Percentiles rank a stretch among this genome's conserved stretches.
phyloP scores from a whole-genome alignment of 2,888 invertebrate genomes.

The Asteroscopus sphinx region DNA sequence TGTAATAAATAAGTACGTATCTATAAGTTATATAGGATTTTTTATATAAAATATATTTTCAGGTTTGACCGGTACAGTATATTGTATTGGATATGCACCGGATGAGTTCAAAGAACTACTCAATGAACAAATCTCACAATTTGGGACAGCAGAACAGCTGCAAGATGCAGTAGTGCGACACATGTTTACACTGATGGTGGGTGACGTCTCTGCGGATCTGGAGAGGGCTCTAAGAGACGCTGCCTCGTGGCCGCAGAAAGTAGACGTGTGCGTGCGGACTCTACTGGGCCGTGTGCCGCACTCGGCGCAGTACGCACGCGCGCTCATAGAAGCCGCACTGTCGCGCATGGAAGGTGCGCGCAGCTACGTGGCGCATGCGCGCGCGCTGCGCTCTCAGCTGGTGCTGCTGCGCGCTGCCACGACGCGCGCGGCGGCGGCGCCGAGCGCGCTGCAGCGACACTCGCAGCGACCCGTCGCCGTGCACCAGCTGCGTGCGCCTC shows the following conservation, averaged over 20 bases:
- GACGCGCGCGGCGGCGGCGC: neutral
- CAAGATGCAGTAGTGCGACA: constrained; percentile 32
- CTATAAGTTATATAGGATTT: neutral
- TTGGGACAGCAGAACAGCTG: constrained; percentile 21
- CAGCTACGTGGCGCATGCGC: constrained; percentile 39
- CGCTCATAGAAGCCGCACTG: constrained; percentile 65
- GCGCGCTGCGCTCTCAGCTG: no score
- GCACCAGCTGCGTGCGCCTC: constrained; percentile 59
- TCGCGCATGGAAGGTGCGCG: constrained; percentile 58
- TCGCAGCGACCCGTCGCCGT: no score
- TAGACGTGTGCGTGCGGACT: constrained; percentile 51
- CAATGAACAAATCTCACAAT: constrained; percentile 20
- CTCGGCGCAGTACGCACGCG: constrained; percentile 68
- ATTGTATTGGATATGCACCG: constrained; percentile 53
- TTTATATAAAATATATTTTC: constrained; percentile 1
- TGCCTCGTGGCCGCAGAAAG: constrained; percentile 40
- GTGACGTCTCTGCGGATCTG: constrained; percentile 7
- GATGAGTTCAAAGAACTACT: constrained; percentile 24
- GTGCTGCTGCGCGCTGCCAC: constrained; percentile 60
- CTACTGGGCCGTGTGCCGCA: constrained; percentile 62
- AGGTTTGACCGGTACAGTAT: constrained; percentile 44
- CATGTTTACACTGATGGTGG: constrained; percentile 31
- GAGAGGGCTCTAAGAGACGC: constrained; percentile 9
- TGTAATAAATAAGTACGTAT: no score
- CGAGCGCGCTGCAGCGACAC: constrained; percentile 49